These are phyloP conservation scores for Blomia tropicalis DNA, from an alignment of 2,888 invertebrate genomes.

Conservation along the genomic window DNA sequence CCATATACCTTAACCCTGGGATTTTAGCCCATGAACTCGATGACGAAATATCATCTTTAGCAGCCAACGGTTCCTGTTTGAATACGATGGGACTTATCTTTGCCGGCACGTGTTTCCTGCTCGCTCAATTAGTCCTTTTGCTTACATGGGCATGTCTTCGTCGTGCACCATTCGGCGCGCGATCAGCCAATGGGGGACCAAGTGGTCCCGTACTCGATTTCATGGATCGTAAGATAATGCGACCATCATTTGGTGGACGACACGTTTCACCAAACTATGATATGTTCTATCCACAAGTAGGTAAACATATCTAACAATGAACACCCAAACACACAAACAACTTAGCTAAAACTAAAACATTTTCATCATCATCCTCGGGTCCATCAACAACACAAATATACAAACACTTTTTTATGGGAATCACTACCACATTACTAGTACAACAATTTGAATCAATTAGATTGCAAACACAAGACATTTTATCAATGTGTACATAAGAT, in stretches of 20 bases:
- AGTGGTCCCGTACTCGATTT: slow-evolving; percentile 3
- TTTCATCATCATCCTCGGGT: not conserved
- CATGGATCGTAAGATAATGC: slow-evolving; percentile 15
- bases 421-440: too few species aligned
- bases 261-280: slow-evolving; percentile 5
- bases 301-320: not conserved
- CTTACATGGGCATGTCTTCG: slow-evolving; percentile 75
- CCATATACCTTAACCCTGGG: not conserved
- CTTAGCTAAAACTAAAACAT: too few species aligned
- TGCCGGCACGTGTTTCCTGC: slow-evolving; percentile 65
- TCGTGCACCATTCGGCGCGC: not conserved
- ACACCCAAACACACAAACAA: not conserved
- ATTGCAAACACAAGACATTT: not conserved
- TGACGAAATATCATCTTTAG: not conserved
- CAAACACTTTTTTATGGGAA: not conserved
- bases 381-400: not conserved
- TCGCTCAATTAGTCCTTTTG: slow-evolving; percentile 68
- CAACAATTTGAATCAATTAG: not conserved
- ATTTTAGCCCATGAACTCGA: not conserved
- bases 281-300: not conserved
- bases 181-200: not conserved
- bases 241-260: not conserved
- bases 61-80: slow-evolving; percentile 41
- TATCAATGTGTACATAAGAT: not conserved
- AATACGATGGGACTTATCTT: slow-evolving; percentile 65